These are phyloP conservation scores for Lathronympha strigana DNA, from an alignment of 2,888 invertebrate genomes.

Conservation along the genomic window DNA sequence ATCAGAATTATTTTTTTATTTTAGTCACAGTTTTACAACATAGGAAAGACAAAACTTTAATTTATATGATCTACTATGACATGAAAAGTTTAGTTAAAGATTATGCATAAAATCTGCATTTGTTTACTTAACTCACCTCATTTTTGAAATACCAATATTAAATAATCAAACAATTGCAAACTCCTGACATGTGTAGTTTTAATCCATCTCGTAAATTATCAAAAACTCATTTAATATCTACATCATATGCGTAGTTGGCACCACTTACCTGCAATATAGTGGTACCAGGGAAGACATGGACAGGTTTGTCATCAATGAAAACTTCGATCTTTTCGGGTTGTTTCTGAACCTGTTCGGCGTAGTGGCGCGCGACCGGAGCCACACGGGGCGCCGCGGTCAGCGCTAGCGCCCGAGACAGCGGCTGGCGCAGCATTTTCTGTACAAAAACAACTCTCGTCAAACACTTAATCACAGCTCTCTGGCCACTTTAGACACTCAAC, in stretches of 20 bases:
- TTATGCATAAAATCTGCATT: too few relatives aligned
- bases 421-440: slow-evolving; percentile 90
- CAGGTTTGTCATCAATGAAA: slow-evolving; percentile 98
- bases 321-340: slow-evolving; percentile 94
- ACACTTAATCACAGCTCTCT: slow-evolving; percentile 45
- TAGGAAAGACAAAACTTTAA: too few relatives aligned
- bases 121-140: too few relatives aligned
- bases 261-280: slow-evolving; percentile 94
- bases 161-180: too few relatives aligned
- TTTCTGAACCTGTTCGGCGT: slow-evolving; percentile 76
- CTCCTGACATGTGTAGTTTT: too few relatives aligned
- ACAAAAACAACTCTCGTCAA: slow-evolving; percentile 51
- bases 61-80: too few relatives aligned
- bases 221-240: too few relatives aligned
- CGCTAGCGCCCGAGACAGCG: slow-evolving; percentile 87
- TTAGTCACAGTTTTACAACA: too few relatives aligned
- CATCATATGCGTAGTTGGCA: background rate
- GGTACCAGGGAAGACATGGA: slow-evolving; percentile 97
- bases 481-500: slow-evolving; percentile 22
- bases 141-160: too few relatives aligned
- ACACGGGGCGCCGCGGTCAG: slow-evolving; percentile 72
- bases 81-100: too few relatives aligned
- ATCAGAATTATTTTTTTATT: too few relatives aligned
- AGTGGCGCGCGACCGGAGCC: slow-evolving; percentile 75
- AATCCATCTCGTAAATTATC: background rate